Evolutionary conservation across 2,888 invertebrate species (phyloP).

Genomic region (Drosophila antonietae): DNA sequence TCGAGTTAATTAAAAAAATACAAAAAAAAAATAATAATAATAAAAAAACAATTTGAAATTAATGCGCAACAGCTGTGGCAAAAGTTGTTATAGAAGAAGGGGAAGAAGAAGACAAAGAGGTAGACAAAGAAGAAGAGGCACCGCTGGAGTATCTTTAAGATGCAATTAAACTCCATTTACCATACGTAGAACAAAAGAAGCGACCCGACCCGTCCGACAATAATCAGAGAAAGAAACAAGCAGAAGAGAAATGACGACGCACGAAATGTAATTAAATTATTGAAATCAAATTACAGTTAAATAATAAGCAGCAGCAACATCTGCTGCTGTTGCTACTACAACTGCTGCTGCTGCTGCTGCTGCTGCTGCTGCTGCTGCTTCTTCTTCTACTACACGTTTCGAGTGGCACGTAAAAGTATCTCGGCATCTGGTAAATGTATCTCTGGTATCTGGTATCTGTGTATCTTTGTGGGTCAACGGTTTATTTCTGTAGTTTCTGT

Average conservation of each 20-base stretch:
- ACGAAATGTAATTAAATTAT: constrained; percentile 76
- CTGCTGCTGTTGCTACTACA: too few relatives aligned
- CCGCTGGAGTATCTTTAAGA: constrained; percentile 23
- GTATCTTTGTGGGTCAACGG: constrained; percentile 41
- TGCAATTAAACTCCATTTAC: constrained; percentile 56
- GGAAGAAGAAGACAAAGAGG: neutral
- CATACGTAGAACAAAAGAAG: constrained; percentile 23
- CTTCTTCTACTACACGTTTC: constrained; percentile 19
- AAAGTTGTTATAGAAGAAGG: neutral
- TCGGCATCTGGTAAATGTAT: constrained; percentile 19
- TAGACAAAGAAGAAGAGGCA: constrained; percentile 4
- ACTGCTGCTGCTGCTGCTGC: neutral
- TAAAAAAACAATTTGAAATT: constrained; percentile 56
- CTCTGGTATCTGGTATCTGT: constrained; percentile 4
- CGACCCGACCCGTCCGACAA: constrained; percentile 8
- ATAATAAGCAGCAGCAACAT: constrained; percentile 41
- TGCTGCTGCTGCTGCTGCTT: neutral
- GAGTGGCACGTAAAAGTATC: constrained; percentile 29
- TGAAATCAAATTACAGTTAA: constrained; percentile 78
- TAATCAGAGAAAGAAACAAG: constrained; percentile 10
- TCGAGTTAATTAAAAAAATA: constrained; percentile 67
- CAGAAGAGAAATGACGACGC: constrained; percentile 29
- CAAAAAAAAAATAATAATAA: constrained; percentile 12
- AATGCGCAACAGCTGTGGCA: constrained; percentile 49
- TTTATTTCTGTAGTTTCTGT: neutral